Evolutionary conservation across 2,797 vertebrate species (phyloP), one percentile per base, ranked within the genome.

Genomic region (Tragopan temminckii): DNA sequence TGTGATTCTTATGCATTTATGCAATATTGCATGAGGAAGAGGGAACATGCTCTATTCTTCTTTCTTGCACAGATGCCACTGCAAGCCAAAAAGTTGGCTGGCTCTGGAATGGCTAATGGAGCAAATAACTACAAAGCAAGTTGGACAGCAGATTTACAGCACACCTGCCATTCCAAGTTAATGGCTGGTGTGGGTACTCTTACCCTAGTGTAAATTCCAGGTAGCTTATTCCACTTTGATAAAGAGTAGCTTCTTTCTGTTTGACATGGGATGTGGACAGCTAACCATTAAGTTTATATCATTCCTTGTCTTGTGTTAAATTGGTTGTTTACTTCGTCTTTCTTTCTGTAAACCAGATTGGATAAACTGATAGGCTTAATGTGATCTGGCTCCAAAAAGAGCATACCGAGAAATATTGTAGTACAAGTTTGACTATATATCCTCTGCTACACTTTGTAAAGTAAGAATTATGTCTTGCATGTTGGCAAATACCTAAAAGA

Each of bases 401-500:
- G 45, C 52, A 29, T 18, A 33, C 55, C 15, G 5, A 53, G 48
- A 78, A 88, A 15, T 82, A 36, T 90, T 85, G 55, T 38, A 43
- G 48, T 42, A 31, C 20, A 14, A 33, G 31, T 89, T 69, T 64
- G 85, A 1, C 57, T 43, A 55, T 40, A 59, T 40, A 59, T 42
- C 55, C 50, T 88, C 89, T 94, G 38, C 84, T 93, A 64, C 36
- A 35, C 31, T 75, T 94, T 79, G 50, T 59, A 64, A 79, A 66
- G 68, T 64, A 72, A 71, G 55, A 86, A 78, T 72, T 75, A n/a
- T 29, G 31, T 80, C 59, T 74, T 91, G 48, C 80, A 71, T 70
- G 81, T 57, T 90, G 83, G 58, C 69, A 78, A 23, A 81, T 89
- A 91, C 50, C 85, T 84, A 68, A 40, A 92, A 59, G 74, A 77